These are phyloP conservation scores for Phoenoteleia sp. DNA, from an alignment of 2,888 invertebrate species.

Conservation along the genomic window DNA sequence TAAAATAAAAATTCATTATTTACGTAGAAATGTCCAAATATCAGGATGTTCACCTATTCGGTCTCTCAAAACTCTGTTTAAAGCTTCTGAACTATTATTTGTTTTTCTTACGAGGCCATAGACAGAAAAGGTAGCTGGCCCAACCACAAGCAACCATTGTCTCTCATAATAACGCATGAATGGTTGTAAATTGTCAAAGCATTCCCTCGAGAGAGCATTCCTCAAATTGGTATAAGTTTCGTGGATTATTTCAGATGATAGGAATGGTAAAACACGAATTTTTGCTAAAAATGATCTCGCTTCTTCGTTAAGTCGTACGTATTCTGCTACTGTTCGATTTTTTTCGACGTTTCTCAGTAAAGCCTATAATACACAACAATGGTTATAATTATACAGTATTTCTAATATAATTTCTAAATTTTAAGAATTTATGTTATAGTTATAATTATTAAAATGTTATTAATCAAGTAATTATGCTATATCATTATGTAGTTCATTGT, in stretches of 20 bases:
- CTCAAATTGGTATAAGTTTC: neutral
- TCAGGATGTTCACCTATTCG: neutral
- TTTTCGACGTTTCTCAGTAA: no score
- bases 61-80: slow-evolving; percentile 7
- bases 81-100: slow-evolving; percentile 9
- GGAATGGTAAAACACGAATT: neutral
- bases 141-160: neutral
- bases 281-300: no score
- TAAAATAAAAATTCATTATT: no score
- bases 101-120: neutral
- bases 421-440: no score
- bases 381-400: no score
- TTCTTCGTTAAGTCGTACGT: no score
- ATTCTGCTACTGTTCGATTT: no score
- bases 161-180: neutral
- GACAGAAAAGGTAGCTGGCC: neutral
- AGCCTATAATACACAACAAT: no score
- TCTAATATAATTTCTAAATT: no score
- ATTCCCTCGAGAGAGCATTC: neutral
- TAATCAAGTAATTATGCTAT: no score
- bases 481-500: no score
- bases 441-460: no score
- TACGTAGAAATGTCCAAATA: neutral
- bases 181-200: neutral
- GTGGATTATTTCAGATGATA: neutral